A percentile compares a stretch with the other conserved stretches of the same genome.
Conservation (phyloP, 2,113 vertebrate genomes). For the Larimichthys crocea region DNA sequence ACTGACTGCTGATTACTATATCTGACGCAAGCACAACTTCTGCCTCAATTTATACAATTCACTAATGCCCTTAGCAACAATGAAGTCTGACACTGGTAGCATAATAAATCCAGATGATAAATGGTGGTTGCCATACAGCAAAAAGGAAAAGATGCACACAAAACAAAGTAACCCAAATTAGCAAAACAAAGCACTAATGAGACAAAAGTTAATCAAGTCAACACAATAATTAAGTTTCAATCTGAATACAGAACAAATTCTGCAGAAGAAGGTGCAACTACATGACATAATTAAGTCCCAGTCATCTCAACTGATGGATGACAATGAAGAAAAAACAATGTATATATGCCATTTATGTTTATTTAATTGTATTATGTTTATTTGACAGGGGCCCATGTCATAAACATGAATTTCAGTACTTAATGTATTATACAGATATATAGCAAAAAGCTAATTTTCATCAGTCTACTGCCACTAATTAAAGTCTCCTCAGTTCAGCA, state of each 20-base stretch:
- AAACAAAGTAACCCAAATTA: neutral
- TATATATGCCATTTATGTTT: too few species aligned
- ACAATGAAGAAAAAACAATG: too few species aligned
- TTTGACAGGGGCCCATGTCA: too few species aligned
- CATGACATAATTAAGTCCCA: too few species aligned
- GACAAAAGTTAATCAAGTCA: neutral
- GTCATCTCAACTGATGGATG: too few species aligned
- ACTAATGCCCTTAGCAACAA: neutral
- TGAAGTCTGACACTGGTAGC: neutral
- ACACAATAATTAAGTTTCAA: neutral
- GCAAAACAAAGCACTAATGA: neutral
- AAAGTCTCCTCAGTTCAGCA: neutral
- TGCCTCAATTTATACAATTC: neutral
- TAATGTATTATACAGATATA: too few species aligned
- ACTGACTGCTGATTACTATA: neutral
- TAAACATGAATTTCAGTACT: too few species aligned
- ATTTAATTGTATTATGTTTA: too few species aligned
- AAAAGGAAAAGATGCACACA: too few species aligned
- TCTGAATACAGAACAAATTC: neutral
- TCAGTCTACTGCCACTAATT: too few species aligned
- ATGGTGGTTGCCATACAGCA: neutral
- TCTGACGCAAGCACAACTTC: conserved; percentile 11
- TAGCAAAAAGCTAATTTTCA: too few species aligned
- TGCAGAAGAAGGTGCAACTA: too few species aligned
- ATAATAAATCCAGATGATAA: neutral